Conservation (phyloP, 2,797 vertebrate genomes). For the Crocodylus rhombifer region DNA sequence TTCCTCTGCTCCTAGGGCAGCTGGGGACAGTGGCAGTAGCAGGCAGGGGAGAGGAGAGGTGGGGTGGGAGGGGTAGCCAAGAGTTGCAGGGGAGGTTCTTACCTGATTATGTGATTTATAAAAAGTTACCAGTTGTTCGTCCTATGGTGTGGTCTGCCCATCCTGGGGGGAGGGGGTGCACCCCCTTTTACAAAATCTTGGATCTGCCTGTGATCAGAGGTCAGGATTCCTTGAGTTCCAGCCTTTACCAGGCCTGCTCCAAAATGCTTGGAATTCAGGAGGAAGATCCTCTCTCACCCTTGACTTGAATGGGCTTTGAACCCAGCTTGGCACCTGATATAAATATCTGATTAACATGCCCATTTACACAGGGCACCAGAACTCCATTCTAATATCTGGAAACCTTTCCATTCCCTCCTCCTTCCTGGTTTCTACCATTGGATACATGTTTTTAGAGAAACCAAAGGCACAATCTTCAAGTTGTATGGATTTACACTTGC, state of each 20-base stretch:
- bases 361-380: neutral
- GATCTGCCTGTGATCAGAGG: too few species aligned
- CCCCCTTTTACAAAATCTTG: too few species aligned
- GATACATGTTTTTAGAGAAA: slow-evolving; percentile 4
- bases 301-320: slow-evolving; percentile 14
- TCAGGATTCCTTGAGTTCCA: neutral
- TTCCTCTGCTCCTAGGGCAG: too few species aligned
- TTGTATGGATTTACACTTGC: neutral
- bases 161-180: too few species aligned
- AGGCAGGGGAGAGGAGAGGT: too few species aligned
- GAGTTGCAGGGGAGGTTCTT: too few species aligned
- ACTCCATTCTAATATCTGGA: slow-evolving; percentile 32
- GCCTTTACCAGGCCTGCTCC: neutral
- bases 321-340: slow-evolving; percentile 32
- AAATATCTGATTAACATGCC: neutral
- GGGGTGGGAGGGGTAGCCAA: too few species aligned
- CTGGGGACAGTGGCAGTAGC: too few species aligned
- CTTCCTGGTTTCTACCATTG: slow-evolving; percentile 35
- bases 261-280: neutral
- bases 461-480: slow-evolving; percentile 12
- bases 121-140: too few species aligned
- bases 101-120: too few species aligned
- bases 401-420: neutral
- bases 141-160: too few species aligned
- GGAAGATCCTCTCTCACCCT: neutral